A percentile compares a stretch with the other conserved stretches of the same genome.
Conservation (phyloP, 2,888 invertebrate species). For the Bedellia somnulentella region DNA sequence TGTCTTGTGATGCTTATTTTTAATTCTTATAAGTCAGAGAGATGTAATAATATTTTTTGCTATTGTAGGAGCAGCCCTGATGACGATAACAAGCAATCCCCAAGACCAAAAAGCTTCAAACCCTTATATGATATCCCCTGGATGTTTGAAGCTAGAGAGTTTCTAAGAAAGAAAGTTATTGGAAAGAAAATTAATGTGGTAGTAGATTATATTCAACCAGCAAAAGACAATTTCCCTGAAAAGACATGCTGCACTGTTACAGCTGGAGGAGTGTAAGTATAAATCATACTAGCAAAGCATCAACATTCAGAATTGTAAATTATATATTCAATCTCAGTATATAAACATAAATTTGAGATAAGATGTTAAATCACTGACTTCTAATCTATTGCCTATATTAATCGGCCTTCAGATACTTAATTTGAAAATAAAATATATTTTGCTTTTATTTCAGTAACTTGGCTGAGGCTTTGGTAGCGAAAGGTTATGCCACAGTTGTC, state of each 20-base stretch:
- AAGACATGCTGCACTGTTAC: constrained; percentile 93
- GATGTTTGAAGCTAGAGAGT: constrained; percentile 98
- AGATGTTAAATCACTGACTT: too few relatives aligned
- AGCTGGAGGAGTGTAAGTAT: constrained; percentile 61
- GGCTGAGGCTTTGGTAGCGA: constrained; percentile 89
- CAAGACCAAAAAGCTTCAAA: constrained; percentile 73
- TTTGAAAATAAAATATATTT: too few relatives aligned
- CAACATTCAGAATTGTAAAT: too few relatives aligned
- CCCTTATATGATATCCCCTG: constrained; percentile 97
- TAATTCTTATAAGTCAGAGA: too few relatives aligned
- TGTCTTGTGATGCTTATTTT: constrained; percentile 8
- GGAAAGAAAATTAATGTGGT: constrained; percentile 92
- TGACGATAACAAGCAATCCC: constrained; percentile 69
- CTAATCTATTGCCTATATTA: too few relatives aligned
- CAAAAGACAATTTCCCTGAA: constrained; percentile 91
- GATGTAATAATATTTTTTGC: constrained; percentile 2
- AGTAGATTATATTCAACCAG: constrained; percentile 96
- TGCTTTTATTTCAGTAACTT: constrained; percentile 75
- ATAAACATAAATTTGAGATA: too few relatives aligned
- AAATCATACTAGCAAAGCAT: too few relatives aligned
- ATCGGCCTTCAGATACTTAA: too few relatives aligned
- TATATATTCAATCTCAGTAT: too few relatives aligned
- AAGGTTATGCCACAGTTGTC: constrained; percentile 91
- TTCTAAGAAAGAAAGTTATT: constrained; percentile 90
- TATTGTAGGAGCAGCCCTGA: constrained; percentile 44